Conservation (phyloP, 92 coral and sea anemone genomes). For the Epizoanthus rinbou region DNA sequence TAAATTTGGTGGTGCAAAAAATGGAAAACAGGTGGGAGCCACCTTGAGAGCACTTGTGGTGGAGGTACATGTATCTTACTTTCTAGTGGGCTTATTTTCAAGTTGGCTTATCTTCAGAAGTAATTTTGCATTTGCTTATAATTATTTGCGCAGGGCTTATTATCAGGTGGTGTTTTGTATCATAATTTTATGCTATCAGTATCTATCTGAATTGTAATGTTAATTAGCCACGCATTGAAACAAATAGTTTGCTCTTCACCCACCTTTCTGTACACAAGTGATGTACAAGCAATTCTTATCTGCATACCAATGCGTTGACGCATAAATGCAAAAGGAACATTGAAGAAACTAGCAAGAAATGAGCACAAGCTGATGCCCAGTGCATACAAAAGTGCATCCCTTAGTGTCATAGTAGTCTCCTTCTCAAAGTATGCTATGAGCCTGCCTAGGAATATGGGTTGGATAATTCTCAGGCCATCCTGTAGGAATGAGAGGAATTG, state of each 20-base stretch:
- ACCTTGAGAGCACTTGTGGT: no score
- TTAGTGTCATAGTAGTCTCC: slow-evolving; percentile 57
- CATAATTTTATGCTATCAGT: no score
- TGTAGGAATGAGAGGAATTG: slow-evolving; percentile 22
- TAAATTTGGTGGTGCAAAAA: no score
- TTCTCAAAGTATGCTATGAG: slow-evolving; percentile 65
- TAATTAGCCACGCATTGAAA: no score
- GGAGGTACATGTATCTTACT: no score
- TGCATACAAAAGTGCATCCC: slow-evolving; percentile 74
- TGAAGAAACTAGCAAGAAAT: slow-evolving; percentile 56
- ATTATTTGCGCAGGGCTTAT: no score
- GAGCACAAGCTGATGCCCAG: slow-evolving; percentile 70
- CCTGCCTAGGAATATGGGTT: slow-evolving; percentile 71
- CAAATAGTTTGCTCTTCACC: neutral
- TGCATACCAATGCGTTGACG: slow-evolving; percentile 86
- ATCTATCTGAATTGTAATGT: no score
- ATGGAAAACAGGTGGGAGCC: no score
- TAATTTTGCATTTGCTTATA: no score
- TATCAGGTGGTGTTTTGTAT: no score
- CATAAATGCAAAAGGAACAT: slow-evolving; percentile 79
- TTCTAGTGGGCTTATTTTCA: no score
- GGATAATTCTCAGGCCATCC: slow-evolving; percentile 73
- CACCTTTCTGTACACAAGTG: slow-evolving; percentile 89
- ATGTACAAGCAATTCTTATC: slow-evolving; percentile 88
- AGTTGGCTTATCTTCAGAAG: no score